A percentile compares a stretch with the other conserved stretches of the same genome.
These are phyloP conservation scores for Eucriotettix oculatus DNA, from an alignment of 2,888 invertebrate genomes.

Conservation along the genomic window DNA sequence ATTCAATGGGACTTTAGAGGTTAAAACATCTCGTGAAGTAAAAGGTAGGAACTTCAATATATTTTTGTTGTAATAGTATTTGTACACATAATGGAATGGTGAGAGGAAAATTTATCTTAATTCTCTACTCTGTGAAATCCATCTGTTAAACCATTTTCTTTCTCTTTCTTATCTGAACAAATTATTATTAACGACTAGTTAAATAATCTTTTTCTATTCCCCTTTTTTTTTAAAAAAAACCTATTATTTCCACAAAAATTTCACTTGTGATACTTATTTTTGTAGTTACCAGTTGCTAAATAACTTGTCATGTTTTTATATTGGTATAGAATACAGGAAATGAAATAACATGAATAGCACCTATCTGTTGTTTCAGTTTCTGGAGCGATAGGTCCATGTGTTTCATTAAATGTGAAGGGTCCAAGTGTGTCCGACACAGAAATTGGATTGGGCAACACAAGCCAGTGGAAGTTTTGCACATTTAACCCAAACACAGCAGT, in stretches of 20 bases:
- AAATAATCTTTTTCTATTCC: too few relatives aligned
- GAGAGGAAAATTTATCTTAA: too few relatives aligned
- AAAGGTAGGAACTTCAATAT: slow-evolving; percentile 42
- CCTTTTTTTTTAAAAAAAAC: too few relatives aligned
- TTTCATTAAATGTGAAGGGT: slow-evolving; percentile 82
- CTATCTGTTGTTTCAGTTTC: slow-evolving; percentile 37
- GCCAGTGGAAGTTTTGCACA: slow-evolving; percentile 97
- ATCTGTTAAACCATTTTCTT: neutral
- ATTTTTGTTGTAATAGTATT: neutral
- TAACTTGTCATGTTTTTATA: too few relatives aligned
- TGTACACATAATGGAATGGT: neutral
- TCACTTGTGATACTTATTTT: too few relatives aligned
- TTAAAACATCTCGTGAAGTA: slow-evolving; percentile 89
- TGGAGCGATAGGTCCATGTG: slow-evolving; percentile 93
- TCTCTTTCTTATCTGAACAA: too few relatives aligned
- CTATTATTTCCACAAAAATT: too few relatives aligned
- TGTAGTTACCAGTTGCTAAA: too few relatives aligned
- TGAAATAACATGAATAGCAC: neutral
- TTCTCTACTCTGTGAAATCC: too few relatives aligned
- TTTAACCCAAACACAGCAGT: slow-evolving; percentile 83
- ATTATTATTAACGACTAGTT: too few relatives aligned
- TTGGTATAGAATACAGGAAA: too few relatives aligned
- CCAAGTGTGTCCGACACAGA: slow-evolving; percentile 90
- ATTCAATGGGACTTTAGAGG: slow-evolving; percentile 91
- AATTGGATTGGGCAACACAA: slow-evolving; percentile 93